A percentile compares a stretch with the other conserved stretches of the same genome.
phyloP scores from a whole-genome alignment of 2,888 invertebrate genomes.

The Apamea epomidion region DNA sequence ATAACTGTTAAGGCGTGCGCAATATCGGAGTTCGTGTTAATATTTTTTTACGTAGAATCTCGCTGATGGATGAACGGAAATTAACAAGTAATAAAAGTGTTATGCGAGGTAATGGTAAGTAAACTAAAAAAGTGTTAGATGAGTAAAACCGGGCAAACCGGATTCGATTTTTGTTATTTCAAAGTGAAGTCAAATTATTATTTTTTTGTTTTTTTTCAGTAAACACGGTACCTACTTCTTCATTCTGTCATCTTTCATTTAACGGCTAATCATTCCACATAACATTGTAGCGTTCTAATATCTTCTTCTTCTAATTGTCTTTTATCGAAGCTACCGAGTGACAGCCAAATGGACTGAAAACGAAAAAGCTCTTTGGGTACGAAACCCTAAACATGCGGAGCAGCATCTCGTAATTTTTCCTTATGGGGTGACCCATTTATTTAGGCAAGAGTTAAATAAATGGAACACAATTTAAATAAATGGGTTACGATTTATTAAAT shows the following conservation, averaged over 20 bases:
- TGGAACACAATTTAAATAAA: conserved; percentile 50
- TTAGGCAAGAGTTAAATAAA: conserved; percentile 56
- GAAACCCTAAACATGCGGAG: conserved; percentile 23
- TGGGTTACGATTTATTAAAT: conserved; percentile 49
- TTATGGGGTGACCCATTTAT: conserved; percentile 54
- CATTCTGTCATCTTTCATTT: neutral
- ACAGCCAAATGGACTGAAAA: conserved; percentile 30
- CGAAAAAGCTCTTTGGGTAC: conserved; percentile 34
- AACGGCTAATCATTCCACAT: neutral
- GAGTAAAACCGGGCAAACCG: neutral
- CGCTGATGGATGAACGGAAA: conserved; percentile 26
- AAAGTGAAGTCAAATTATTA: neutral
- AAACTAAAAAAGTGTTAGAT: neutral
- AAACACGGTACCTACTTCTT: neutral
- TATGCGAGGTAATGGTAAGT: neutral
- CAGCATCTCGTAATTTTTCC: conserved; percentile 45
- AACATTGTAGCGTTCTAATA: neutral
- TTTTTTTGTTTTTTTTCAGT: neutral
- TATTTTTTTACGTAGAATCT: conserved; percentile 31
- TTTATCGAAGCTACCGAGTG: neutral
- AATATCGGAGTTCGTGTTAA: conserved; percentile 26
- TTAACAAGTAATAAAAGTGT: conserved; percentile 21
- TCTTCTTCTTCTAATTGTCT: neutral
- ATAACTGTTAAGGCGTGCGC: conserved; percentile 49
- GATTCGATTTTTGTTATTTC: neutral